These are phyloP conservation scores for Siniperca chuatsi DNA, from an alignment of 2,113 vertebrate genomes.

Conservation along the genomic window DNA sequence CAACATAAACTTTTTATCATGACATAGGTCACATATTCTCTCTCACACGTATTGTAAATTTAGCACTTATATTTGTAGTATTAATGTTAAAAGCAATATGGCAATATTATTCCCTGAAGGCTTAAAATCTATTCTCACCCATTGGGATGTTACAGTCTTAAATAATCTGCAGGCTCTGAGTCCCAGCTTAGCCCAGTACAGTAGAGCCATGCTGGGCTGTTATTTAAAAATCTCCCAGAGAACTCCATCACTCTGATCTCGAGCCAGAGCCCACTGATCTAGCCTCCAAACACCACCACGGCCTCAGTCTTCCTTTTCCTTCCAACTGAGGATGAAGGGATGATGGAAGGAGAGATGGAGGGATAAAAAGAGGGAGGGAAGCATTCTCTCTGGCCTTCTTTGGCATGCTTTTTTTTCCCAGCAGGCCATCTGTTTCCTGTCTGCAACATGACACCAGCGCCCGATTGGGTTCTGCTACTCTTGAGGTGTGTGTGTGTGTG, in stretches of 20 bases:
- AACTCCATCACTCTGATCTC: conserved; percentile 73
- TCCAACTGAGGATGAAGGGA: conserved; percentile 60
- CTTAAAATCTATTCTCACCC: conserved; percentile 38
- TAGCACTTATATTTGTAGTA: conserved; percentile 9
- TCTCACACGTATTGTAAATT: neutral
- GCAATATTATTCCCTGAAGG: conserved; percentile 7
- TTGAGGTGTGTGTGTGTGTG: conserved; percentile 22
- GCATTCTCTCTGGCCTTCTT: conserved; percentile 63
- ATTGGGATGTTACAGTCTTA: conserved; percentile 38
- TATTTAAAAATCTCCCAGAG: conserved; percentile 69
- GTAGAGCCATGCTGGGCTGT: conserved; percentile 58
- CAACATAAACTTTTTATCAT: neutral
- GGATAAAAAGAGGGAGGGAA: conserved; percentile 36
- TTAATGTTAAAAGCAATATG: conserved; percentile 21
- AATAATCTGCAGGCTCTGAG: conserved; percentile 56
- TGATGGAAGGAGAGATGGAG: conserved; percentile 47
- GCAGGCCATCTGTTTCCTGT: conserved; percentile 81
- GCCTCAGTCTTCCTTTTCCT: conserved; percentile 54
- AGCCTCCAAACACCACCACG: conserved; percentile 57
- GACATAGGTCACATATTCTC: neutral
- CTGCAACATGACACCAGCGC: conserved; percentile 73
- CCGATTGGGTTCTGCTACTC: conserved; percentile 54
- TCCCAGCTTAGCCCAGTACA: conserved; percentile 43
- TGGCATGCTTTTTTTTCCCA: conserved; percentile 64
- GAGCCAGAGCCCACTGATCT: conserved; percentile 69